Evolutionary conservation across 2,113 vertebrate genomes (phyloP).

Genomic region (Galeopterus variegatus): DNA sequence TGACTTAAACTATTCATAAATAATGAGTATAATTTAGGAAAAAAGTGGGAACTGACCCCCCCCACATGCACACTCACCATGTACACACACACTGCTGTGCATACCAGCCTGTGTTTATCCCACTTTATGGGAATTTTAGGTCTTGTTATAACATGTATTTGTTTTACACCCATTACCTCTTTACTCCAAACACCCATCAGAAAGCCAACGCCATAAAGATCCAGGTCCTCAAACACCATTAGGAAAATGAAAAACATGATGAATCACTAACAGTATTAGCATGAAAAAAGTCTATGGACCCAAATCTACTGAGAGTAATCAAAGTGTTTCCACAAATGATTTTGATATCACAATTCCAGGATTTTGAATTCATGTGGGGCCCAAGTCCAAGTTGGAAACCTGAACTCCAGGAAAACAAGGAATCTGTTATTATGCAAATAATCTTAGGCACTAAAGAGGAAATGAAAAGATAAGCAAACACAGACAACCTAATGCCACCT

Average conservation of each 20-base stretch:
- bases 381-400: conserved; percentile 52
- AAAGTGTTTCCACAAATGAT: neutral
- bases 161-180: neutral
- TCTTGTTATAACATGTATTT: neutral
- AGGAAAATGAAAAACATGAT: neutral
- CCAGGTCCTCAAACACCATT: neutral
- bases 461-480: conserved; percentile 68
- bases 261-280: neutral
- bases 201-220: conserved; percentile 16
- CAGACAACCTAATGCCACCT: conserved; percentile 54
- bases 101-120: neutral
- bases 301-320: neutral
- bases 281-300: neutral
- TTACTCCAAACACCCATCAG: conserved; percentile 47
- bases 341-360: neutral
- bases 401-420: conserved; percentile 67
- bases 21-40: neutral
- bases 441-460: neutral
- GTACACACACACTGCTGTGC: neutral
- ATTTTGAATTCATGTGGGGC: neutral
- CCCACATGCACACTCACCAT: too few species aligned
- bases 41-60: neutral
- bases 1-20: neutral
- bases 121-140: too few species aligned
- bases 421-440: conserved; percentile 76